phyloP scores from a whole-genome alignment of 2,888 invertebrate genomes.

The Chrysotoxum bicinctum region DNA sequence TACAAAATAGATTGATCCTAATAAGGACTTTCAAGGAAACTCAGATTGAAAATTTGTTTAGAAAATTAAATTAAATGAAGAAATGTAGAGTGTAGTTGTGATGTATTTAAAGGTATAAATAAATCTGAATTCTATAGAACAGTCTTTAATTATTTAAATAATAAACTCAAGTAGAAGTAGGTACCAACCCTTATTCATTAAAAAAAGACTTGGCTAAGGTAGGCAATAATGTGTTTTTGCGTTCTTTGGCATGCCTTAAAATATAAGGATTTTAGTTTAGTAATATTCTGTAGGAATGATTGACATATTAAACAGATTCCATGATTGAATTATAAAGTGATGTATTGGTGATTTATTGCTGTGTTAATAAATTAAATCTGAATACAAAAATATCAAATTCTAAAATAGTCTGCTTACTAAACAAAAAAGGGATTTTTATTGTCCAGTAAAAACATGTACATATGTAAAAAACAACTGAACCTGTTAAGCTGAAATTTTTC shows the following conservation, averaged over 20 bases:
- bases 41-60: background rate
- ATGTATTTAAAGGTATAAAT: constrained; percentile 2
- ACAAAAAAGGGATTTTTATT: too few relatives aligned
- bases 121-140: background rate
- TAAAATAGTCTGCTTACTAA: too few relatives aligned
- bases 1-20: constrained; percentile 10
- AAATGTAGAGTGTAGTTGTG: background rate
- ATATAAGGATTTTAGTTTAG: background rate
- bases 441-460: too few relatives aligned
- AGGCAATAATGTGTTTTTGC: background rate
- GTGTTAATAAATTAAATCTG: too few relatives aligned
- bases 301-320: background rate
- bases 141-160: constrained; percentile 20
- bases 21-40: background rate
- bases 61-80: constrained; percentile 11
- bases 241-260: background rate
- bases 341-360: too few relatives aligned
- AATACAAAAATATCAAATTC: too few relatives aligned
- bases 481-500: too few relatives aligned
- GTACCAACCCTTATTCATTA: background rate
- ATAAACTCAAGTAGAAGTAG: background rate
- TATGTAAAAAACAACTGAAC: too few relatives aligned
- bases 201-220: background rate
- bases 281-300: too few relatives aligned
- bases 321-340: too few relatives aligned